Evolutionary conservation across 1,140 invertebrate species (phyloP).

Genomic region (Babylonia areolata): DNA sequence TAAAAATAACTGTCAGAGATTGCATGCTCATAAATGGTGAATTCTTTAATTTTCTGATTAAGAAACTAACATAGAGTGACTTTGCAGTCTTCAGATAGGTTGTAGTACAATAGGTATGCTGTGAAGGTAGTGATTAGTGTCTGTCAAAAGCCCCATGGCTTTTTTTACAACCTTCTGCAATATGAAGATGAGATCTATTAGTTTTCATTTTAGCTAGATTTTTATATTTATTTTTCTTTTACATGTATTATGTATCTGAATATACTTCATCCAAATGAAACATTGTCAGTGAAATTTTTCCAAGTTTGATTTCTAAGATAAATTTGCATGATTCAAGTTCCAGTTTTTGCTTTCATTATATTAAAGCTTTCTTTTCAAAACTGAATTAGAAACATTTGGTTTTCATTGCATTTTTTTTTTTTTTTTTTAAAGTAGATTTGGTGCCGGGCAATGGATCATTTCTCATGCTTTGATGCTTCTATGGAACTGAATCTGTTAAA

Average conservation of each 20-base stretch:
- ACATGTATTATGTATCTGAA: not conserved
- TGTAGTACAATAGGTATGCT: not conserved
- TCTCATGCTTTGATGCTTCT: too few relatives aligned
- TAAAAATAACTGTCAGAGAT: not conserved
- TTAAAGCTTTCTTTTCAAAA: not conserved
- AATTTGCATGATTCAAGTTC: not conserved
- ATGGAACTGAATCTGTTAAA: too few relatives aligned
- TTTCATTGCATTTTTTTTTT: not conserved
- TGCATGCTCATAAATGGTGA: not conserved
- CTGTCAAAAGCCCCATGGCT: too few relatives aligned
- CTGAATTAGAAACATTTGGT: not conserved
- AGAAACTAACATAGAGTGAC: too few relatives aligned
- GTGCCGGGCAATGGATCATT: too few relatives aligned
- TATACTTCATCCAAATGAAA: conserved; percentile 1
- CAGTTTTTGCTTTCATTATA: not conserved
- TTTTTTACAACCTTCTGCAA: too few relatives aligned
- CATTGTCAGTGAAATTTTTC: not conserved
- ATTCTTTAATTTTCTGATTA: too few relatives aligned
- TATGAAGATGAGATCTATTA: not conserved
- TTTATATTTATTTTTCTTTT: too few relatives aligned
- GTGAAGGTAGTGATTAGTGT: too few relatives aligned
- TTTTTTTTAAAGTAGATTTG: not conserved
- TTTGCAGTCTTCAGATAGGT: not conserved
- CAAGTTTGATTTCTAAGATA: too few relatives aligned
- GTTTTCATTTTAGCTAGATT: too few relatives aligned